Conservation (phyloP, 1,140 invertebrate species). For the Halictus rubicundus region DNA sequence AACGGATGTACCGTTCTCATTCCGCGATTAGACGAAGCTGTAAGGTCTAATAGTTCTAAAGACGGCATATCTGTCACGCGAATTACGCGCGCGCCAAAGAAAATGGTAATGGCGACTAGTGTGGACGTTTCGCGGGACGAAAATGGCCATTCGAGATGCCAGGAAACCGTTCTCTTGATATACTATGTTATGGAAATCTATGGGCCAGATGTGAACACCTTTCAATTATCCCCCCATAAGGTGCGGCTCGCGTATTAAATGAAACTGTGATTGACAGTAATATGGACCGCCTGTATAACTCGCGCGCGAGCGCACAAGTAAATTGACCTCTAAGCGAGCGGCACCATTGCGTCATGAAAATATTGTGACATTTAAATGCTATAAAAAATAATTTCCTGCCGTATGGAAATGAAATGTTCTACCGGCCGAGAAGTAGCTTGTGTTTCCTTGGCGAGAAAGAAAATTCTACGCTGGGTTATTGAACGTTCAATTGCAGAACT, state of each 20-base stretch:
- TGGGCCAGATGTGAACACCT: neutral
- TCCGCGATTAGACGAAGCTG: slow-evolving; percentile 24
- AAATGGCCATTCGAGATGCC: too few species aligned
- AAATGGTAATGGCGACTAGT: neutral
- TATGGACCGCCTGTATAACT: neutral
- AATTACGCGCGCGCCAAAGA: neutral
- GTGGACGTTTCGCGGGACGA: neutral
- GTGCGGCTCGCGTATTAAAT: neutral
- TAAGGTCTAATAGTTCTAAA: slow-evolving; percentile 15
- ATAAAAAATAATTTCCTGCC: slow-evolving; percentile 16
- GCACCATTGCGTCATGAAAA: slow-evolving; percentile 16
- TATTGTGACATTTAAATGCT: slow-evolving; percentile 32
- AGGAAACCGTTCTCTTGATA: neutral
- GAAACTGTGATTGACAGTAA: slow-evolving; percentile 23
- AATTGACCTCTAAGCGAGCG: slow-evolving; percentile 16
- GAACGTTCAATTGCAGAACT: neutral
- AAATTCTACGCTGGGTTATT: neutral
- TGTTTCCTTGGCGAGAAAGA: neutral
- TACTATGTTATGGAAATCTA: neutral
- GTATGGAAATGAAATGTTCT: slow-evolving; percentile 8
- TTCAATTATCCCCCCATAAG: slow-evolving; percentile 21
- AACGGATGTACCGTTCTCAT: slow-evolving; percentile 12
- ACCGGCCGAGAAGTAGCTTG: too few species aligned
- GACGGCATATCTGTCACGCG: slow-evolving; percentile 19
- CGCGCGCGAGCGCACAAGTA: neutral